These are phyloP conservation scores for Megalopta genalis DNA, from an alignment of 1,140 invertebrate genomes.

Conservation along the genomic window DNA sequence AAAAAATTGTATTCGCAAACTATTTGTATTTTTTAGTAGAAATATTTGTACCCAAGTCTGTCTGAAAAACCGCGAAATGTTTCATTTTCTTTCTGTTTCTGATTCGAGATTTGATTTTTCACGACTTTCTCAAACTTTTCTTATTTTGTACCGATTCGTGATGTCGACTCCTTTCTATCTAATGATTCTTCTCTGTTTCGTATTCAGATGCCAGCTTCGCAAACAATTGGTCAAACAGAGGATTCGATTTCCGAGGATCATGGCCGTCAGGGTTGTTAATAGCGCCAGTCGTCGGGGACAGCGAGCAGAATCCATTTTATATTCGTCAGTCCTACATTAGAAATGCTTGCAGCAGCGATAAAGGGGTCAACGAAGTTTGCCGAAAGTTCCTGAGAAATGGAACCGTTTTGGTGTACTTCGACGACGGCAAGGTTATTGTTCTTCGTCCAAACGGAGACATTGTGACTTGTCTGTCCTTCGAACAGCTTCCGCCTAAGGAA, in stretches of 20 bases:
- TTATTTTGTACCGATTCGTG: too few species aligned
- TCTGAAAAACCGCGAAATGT: too few species aligned
- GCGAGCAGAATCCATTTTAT: constrained; percentile 75
- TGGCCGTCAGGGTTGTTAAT: constrained; percentile 80
- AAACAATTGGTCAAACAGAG: constrained; percentile 10
- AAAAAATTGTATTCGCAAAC: too few species aligned
- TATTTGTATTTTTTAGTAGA: too few species aligned
- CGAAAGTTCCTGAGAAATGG: constrained; percentile 73
- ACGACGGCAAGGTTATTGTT: constrained; percentile 60
- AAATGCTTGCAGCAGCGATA: constrained; percentile 23
- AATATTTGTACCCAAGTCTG: too few species aligned
- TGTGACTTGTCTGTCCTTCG: constrained; percentile 52
- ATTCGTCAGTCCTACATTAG: constrained; percentile 77
- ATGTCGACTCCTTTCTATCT: too few species aligned
- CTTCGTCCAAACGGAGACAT: constrained; percentile 70
- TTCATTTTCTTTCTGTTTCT: too few species aligned
- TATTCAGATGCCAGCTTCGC: constrained; percentile 3
- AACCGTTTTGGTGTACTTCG: constrained; percentile 67
- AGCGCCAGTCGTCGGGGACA: constrained; percentile 74
- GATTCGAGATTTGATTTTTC: too few species aligned
- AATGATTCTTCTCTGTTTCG: neutral
- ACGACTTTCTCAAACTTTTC: too few species aligned
- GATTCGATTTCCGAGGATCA: constrained; percentile 74
- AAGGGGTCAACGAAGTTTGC: constrained; percentile 44
- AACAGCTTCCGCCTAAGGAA: constrained; percentile 18